Conservation (phyloP, 2,113 vertebrate genomes). For the Panthera leo region DNA sequence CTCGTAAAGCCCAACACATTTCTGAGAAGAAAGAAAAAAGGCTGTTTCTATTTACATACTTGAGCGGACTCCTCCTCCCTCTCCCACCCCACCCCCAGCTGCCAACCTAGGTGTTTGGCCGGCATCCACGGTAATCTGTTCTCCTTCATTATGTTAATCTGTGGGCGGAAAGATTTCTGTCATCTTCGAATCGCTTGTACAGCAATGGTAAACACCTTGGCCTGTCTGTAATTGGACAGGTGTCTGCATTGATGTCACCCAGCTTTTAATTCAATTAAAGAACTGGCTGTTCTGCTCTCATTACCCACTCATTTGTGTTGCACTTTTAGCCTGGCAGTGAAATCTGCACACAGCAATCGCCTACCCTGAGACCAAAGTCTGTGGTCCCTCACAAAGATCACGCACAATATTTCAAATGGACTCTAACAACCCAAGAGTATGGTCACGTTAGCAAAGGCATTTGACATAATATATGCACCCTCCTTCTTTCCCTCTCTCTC, state of each 20-base stretch:
- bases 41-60: conserved; percentile 81
- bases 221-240: conserved; percentile 93
- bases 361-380: conserved; percentile 86
- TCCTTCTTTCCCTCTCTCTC: neutral
- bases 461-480: neutral
- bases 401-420: conserved; percentile 56
- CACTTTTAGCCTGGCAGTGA: conserved; percentile 87
- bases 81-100: conserved; percentile 77
- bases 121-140: conserved; percentile 90
- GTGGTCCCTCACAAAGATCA: conserved; percentile 74
- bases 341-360: conserved; percentile 87
- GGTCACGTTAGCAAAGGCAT: neutral
- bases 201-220: conserved; percentile 92
- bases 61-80: conserved; percentile 78
- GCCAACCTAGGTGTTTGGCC: conserved; percentile 89
- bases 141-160: conserved; percentile 94
- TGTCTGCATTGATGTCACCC: conserved; percentile 90
- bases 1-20: neutral
- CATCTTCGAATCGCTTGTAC: conserved; percentile 89
- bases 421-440: neutral
- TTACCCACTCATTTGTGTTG: conserved; percentile 94
- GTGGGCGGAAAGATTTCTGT: conserved; percentile 93
- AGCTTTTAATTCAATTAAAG: conserved; percentile 99
- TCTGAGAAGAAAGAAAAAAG: conserved; percentile 56
- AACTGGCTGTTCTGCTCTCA: conserved; percentile 92